Evolutionary conservation across 2,797 vertebrate genomes (phyloP), one percentile per base, ranked within the genome.

Genomic region (Spatula versicolor): DNA sequence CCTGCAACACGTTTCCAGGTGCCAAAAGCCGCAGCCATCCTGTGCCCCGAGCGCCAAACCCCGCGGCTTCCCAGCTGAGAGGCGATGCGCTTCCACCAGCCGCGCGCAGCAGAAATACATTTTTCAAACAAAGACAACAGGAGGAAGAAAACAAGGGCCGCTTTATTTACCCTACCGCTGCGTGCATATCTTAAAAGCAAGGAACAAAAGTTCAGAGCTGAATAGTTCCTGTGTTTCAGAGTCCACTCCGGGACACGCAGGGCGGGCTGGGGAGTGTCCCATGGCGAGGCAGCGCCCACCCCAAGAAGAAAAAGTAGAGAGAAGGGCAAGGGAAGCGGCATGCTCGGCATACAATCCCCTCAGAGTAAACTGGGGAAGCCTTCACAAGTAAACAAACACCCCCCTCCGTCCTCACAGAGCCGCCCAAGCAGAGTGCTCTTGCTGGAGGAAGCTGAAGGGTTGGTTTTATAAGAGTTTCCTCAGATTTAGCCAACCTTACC

Each of bases 151-250:
- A 83, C 73, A 73, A 86, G 79, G 62, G 14, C 1, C 0, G 77
- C 77, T 94, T 89, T 93, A 88, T 91, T 93, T 78, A 59, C 75
- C 60, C 59, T 30, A 3, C 1, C 59, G 52, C 69, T 52, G 35
- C 0, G 26, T 1, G 16, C 52, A 0, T 35, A 58, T 80, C 72
- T 69, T 79, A 22, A 60, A 72, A 48, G 48, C 3, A 52, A 80
- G 82, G 86, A 92, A 84, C 58, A 79, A 63, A 92, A 94, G 85
- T 82, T 91, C 95, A 97, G 76, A 97, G 71, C 59, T 67, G 79
- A 76, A 13, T 2, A 86, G 85, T 43, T 81, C 55, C 89, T 71
- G 69, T 4, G 31, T 66, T 64, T 72, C 89, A 78, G 94, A 92
- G 90, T 92, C 91, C 79, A 37, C 50, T 31, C 10, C 11, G 8